These are phyloP conservation scores for Phataginus tricuspis DNA, from an alignment of 2,797 vertebrate genomes.

Conservation along the genomic window DNA sequence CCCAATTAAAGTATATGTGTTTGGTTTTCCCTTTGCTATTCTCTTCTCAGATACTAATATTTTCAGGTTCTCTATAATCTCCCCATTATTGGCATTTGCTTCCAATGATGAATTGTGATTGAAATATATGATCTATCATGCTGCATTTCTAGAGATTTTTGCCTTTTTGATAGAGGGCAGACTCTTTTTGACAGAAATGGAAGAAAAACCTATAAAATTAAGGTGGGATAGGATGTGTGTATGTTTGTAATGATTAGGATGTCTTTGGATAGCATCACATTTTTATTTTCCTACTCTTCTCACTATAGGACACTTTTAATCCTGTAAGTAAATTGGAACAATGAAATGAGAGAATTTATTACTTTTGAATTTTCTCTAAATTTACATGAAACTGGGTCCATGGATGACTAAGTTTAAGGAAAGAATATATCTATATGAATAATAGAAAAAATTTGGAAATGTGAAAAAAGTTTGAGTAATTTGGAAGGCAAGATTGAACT, in stretches of 20 bases:
- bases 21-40: not conserved
- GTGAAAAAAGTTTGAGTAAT: constrained; percentile 21
- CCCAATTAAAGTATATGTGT: not conserved
- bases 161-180: not conserved
- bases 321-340: constrained; percentile 39
- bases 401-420: not conserved
- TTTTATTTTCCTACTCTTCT: not conserved
- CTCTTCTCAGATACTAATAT: not conserved
- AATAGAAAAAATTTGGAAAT: constrained; percentile 40
- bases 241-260: not conserved
- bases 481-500: constrained; percentile 33
- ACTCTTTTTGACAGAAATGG: constrained; percentile 12
- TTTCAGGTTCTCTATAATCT: not conserved
- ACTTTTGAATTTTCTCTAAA: constrained; percentile 46
- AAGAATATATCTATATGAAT: not conserved
- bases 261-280: not conserved
- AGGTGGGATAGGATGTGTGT: not conserved
- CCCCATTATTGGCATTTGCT: not conserved
- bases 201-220: not conserved
- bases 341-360: constrained; percentile 9
- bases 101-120: constrained; percentile 26
- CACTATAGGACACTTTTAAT: not conserved
- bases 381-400: not conserved
- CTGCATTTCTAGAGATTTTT: not conserved
- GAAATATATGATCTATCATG: not conserved